Percentiles rank a stretch among this genome's conserved stretches.
These are phyloP conservation scores for Chymomyza costata DNA, from an alignment of 1,140 invertebrate species.

Conservation along the genomic window DNA sequence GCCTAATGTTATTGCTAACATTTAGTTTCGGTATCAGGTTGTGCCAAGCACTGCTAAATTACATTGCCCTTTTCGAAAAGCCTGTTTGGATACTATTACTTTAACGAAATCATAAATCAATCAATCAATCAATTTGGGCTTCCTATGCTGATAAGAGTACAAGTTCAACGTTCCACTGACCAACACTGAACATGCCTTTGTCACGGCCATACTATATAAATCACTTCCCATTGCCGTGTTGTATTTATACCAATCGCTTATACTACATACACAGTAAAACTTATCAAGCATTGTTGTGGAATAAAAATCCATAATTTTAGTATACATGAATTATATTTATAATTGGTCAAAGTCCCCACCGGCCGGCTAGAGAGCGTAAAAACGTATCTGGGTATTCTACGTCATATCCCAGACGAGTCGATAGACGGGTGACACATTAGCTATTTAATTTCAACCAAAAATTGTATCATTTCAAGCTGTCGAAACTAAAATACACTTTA, in stretches of 20 bases:
- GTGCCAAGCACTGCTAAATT: too few species aligned
- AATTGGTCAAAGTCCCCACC: conserved; percentile 53
- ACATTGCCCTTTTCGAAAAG: too few species aligned
- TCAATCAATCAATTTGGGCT: conserved; percentile 38
- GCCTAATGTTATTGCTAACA: too few species aligned
- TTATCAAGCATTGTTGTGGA: neutral
- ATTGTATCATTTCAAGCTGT: too few species aligned
- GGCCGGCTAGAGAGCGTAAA: conserved; percentile 41
- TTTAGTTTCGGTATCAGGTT: too few species aligned
- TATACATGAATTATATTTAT: conserved; percentile 15
- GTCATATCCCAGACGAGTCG: conserved; percentile 41
- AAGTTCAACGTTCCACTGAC: conserved; percentile 41
- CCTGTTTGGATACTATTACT: conserved; percentile 3
- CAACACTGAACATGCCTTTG: conserved; percentile 16
- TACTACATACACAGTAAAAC: neutral
- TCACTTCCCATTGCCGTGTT: conserved; percentile 12
- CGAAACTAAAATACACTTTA: too few species aligned
- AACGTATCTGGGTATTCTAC: conserved; percentile 51
- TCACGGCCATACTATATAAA: conserved; percentile 12
- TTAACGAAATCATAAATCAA: conserved; percentile 28
- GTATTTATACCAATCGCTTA: conserved; percentile 40
- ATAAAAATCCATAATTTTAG: neutral
- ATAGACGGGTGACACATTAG: conserved; percentile 58
- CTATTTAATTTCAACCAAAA: too few species aligned
- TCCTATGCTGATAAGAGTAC: conserved; percentile 24